Base-by-base conservation (phyloP, 1,140 invertebrate genomes). In the Fopius arisanus region DNA sequence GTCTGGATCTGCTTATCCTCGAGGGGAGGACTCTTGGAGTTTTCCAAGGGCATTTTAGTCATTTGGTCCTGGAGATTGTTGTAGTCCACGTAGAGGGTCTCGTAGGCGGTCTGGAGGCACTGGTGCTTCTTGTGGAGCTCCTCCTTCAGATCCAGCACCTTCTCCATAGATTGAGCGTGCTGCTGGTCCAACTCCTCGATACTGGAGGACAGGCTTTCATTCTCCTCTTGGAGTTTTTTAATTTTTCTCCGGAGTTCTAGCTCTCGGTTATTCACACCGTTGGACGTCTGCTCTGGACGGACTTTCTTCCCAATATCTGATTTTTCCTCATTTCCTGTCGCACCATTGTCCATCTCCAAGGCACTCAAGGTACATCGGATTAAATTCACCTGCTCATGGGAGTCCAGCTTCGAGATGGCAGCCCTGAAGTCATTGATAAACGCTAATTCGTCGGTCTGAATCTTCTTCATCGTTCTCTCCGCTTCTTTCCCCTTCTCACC, bases 181-280 rank as follows among this genome's bases (percentile, higher is more conserved):
- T 95, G 93, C 48, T 81, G 88, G 80, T 95, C 94, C 75, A 95
- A 84, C 81, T 94, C 92, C 73, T 94, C 93, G 29, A 95, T 86
- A 74, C 90, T 93, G 5, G 75, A 78, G 4, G 88, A 86, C 31
- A 93, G 81, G 76, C 88, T 88, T 72, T 86, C 84, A 78, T 92
- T 91, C 74, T 90, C 88, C 3, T 86, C 83, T 74, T 87, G 81
- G 5, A 89, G 76, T 10, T 84, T 76, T 3, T 84, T 77, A 21
- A 89, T 81, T 77, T 89, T 90, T 77, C 88, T 88, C 66, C 82
- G 81, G 14, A 91, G 80, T 9, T 83, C 77, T 0, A 41, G 54
- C 19, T 85, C 85, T 2, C 75, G 81, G 26, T 81, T 82, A 26
- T 68, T 78, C 37, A 65, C 70, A 21, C 48, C 48, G 31, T 70